A percentile compares a stretch with the other conserved stretches of the same genome.
phyloP scores from a whole-genome alignment of 1,140 invertebrate species.

The Phortica variegata region DNA sequence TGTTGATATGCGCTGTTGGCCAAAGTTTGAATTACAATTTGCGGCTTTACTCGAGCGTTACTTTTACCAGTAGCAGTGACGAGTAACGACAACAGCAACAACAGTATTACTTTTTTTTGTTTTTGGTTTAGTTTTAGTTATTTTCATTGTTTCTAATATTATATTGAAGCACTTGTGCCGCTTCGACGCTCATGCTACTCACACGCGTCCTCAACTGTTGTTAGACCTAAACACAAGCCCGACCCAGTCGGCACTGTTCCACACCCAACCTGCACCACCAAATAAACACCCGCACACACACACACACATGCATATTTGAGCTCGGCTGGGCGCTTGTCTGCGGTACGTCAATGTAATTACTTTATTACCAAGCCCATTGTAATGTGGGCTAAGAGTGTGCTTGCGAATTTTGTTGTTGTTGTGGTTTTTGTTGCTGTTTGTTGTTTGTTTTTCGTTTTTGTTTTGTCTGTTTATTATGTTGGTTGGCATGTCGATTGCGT shows the following conservation, averaged over 20 bases:
- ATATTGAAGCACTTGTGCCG: slow-evolving; percentile 2
- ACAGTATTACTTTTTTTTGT: not conserved
- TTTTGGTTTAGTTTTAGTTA: not conserved
- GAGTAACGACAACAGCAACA: not conserved
- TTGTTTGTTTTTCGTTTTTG: too few relatives aligned
- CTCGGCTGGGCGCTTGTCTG: slow-evolving; percentile 22
- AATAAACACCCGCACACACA: slow-evolving; percentile 7
- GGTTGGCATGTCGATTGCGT: too few relatives aligned
- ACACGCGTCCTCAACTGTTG: too few relatives aligned
- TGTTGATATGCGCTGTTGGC: slow-evolving; percentile 49
- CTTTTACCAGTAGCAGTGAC: not conserved
- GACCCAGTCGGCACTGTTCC: slow-evolving; percentile 7
- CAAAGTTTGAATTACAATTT: slow-evolving; percentile 50
- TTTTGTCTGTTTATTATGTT: too few relatives aligned
- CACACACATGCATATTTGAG: not conserved
- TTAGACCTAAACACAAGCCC: slow-evolving; percentile 38
- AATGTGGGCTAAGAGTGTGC: too few relatives aligned
- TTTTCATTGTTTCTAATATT: not conserved
- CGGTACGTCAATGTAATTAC: slow-evolving; percentile 30
- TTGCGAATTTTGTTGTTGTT: too few relatives aligned
- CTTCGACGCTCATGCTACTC: slow-evolving; percentile 9
- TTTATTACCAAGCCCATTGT: too few relatives aligned
- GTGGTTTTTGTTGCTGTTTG: too few relatives aligned
- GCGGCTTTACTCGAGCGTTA: slow-evolving; percentile 46
- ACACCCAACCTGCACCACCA: slow-evolving; percentile 17